Conservation (phyloP, 2,797 vertebrate genomes). For the Amphiprion clarkii region DNA sequence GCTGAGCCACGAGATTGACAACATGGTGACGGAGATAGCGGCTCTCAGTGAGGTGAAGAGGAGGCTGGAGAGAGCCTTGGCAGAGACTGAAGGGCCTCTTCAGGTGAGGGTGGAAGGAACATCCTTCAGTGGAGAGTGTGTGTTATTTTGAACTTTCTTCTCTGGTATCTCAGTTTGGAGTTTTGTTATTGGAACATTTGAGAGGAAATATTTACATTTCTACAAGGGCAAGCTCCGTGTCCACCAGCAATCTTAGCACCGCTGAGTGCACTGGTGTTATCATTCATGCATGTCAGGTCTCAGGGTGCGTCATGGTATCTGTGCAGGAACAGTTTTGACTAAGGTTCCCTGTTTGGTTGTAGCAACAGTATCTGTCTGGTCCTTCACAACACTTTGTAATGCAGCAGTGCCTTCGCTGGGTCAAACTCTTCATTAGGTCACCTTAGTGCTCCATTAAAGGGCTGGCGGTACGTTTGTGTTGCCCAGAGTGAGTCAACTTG, state of each 20-base stretch:
- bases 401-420: neutral
- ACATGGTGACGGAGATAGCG: constrained; percentile 92
- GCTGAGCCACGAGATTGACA: constrained; percentile 92
- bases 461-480: constrained; percentile 35
- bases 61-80: constrained; percentile 91
- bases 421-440: constrained; percentile 52
- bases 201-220: neutral
- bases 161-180: neutral
- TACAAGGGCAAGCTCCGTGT: neutral
- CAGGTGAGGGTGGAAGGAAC: constrained; percentile 85
- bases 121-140: neutral
- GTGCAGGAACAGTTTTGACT: constrained; percentile 41
- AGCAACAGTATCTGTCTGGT: constrained; percentile 42
- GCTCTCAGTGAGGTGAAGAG: constrained; percentile 88
- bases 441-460: constrained; percentile 19
- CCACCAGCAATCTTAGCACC: neutral
- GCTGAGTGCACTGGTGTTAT: neutral
- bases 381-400: constrained; percentile 6
- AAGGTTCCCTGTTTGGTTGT: constrained; percentile 31
- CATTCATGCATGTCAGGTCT: constrained; percentile 23
- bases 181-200: neutral
- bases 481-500: constrained; percentile 31
- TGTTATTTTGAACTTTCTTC: constrained; percentile 5
- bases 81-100: constrained; percentile 90
- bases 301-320: constrained; percentile 12